A percentile compares a stretch with the other conserved stretches of the same genome.
Conservation (phyloP, 2,113 vertebrate genomes). For the Sardina pilchardus region DNA sequence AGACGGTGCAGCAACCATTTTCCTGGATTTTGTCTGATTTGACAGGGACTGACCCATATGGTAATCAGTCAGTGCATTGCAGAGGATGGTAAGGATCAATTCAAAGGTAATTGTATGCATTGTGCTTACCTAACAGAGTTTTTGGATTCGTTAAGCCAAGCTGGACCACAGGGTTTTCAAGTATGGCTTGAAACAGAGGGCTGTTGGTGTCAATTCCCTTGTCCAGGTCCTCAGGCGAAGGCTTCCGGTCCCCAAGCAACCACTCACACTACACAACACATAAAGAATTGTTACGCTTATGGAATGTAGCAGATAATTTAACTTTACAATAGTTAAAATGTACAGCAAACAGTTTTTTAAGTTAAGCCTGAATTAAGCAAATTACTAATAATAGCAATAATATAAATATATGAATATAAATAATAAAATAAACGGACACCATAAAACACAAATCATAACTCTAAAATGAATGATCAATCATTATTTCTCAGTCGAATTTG, state of each 20-base stretch:
- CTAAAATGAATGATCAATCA: background rate
- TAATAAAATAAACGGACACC: too few relatives aligned
- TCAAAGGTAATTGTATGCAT: background rate
- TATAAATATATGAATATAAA: too few relatives aligned
- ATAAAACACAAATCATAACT: too few relatives aligned
- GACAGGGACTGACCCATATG: too few relatives aligned
- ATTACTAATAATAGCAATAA: too few relatives aligned
- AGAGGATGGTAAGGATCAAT: background rate
- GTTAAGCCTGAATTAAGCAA: too few relatives aligned
- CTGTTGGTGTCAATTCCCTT: conserved; percentile 92
- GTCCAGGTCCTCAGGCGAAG: conserved; percentile 92
- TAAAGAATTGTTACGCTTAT: background rate
- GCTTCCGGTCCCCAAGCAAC: conserved; percentile 95
- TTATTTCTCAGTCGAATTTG: background rate
- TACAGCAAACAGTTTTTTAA: too few relatives aligned
- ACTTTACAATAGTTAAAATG: too few relatives aligned
- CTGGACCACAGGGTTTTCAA: conserved; percentile 97
- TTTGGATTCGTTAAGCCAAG: conserved; percentile 95
- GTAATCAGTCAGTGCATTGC: background rate
- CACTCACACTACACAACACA: conserved; percentile 86
- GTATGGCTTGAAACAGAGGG: conserved; percentile 95
- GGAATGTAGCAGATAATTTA: too few relatives aligned
- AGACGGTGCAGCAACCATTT: too few relatives aligned
- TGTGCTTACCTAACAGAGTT: conserved; percentile 83
- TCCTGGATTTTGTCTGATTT: too few relatives aligned